These are phyloP conservation scores for Cyphomyrus discorhynchus DNA, from an alignment of 2,113 vertebrate genomes.

Conservation along the genomic window DNA sequence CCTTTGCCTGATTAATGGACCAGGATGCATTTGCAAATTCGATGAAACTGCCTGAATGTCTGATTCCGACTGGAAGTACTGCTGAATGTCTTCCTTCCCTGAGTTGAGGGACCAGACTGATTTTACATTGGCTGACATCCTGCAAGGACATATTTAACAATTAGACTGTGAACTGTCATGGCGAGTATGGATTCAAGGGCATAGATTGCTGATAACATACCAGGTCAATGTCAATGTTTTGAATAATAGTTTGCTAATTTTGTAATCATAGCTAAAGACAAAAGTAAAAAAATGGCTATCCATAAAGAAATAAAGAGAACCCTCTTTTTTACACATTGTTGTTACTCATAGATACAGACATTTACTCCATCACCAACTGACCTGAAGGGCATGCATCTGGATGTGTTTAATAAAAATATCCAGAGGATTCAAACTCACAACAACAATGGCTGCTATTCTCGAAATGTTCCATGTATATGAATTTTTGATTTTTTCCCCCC, in stretches of 20 bases:
- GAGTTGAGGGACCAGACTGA: slow-evolving; percentile 68
- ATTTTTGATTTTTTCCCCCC: not conserved
- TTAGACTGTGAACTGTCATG: slow-evolving; percentile 20
- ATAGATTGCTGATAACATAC: not conserved
- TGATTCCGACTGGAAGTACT: slow-evolving; percentile 61
- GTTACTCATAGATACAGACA: not conserved
- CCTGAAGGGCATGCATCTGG: not conserved
- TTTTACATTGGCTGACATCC: slow-evolving; percentile 64
- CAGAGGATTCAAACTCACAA: not conserved
- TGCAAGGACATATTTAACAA: slow-evolving; percentile 46
- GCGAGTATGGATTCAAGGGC: not conserved
- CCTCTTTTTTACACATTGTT: not conserved
- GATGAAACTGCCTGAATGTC: slow-evolving; percentile 55
- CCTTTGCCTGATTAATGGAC: slow-evolving; percentile 56
- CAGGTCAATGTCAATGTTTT: not conserved
- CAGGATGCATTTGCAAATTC: slow-evolving; percentile 54
- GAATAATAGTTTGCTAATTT: not conserved
- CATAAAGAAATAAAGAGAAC: not conserved
- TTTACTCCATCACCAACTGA: not conserved
- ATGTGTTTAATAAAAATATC: not conserved
- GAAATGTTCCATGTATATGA: not conserved
- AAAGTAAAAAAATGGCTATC: not conserved
- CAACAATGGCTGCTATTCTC: not conserved
- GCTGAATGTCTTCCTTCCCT: slow-evolving; percentile 56
- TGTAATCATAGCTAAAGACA: not conserved